Conservation (phyloP, 2,797 vertebrate species). For the Microhierax caerulescens region DNA sequence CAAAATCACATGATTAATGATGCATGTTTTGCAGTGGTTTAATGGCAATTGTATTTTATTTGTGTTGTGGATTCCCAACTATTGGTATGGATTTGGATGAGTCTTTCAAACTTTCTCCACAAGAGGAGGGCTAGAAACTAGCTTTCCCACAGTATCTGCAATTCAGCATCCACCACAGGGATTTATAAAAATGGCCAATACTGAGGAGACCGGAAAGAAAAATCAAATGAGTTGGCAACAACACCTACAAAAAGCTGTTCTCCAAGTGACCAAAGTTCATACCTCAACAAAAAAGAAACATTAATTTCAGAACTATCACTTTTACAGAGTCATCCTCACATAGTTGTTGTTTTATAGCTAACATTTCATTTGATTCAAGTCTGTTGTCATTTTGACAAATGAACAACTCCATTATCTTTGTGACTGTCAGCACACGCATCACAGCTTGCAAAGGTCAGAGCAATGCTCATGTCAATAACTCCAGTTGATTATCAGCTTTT, state of each 20-base stretch:
- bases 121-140: neutral
- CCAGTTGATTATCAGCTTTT: neutral
- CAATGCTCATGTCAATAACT: neutral
- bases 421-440: rapidly evolving
- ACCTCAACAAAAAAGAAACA: neutral
- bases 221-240: neutral
- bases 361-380: neutral
- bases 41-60: neutral
- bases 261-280: neutral
- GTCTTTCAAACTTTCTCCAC: neutral
- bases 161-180: rapidly evolving
- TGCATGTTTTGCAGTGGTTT: neutral
- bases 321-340: neutral
- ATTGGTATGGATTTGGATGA: neutral
- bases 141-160: neutral
- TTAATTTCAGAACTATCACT: neutral
- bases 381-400: constrained; percentile 9
- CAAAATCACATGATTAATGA: neutral
- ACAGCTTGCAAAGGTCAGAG: neutral
- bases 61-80: neutral
- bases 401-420: neutral
- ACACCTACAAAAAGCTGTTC: neutral
- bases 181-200: neutral
- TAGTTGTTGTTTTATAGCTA: neutral
- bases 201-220: neutral